Conservation (phyloP, 2,113 vertebrate species). For the Otus sunia region DNA sequence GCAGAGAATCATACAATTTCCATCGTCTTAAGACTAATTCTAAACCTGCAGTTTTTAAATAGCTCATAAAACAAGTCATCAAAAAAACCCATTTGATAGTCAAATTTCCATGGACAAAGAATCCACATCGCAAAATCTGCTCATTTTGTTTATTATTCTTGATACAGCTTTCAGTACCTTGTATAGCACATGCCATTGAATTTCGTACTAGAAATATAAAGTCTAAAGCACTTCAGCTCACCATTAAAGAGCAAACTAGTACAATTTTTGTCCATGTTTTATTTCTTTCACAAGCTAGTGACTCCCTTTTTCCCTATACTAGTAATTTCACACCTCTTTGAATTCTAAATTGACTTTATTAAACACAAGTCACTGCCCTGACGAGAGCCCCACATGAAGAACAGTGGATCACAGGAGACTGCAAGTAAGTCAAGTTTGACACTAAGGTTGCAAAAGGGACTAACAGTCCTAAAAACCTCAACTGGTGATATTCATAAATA, state of each 20-base stretch:
- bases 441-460: neutral
- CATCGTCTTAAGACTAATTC: neutral
- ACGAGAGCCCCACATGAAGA: neutral
- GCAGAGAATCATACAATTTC: neutral
- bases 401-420: neutral
- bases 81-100: neutral
- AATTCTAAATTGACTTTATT: neutral
- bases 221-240: neutral
- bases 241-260: neutral
- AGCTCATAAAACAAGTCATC: neutral
- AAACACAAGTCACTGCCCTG: neutral
- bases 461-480: neutral
- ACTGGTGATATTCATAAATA: neutral
- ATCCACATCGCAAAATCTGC: neutral
- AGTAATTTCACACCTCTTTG: no score
- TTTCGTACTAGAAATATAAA: neutral
- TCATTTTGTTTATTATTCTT: neutral
- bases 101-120: neutral
- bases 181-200: neutral
- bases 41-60: neutral
- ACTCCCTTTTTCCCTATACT: neutral
- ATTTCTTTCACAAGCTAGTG: neutral
- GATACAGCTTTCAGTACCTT: neutral
- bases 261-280: neutral
- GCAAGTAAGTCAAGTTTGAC: neutral